These are phyloP conservation scores for Hyperopisus bebe DNA, from an alignment of 2,113 vertebrate genomes.

Conservation along the genomic window DNA sequence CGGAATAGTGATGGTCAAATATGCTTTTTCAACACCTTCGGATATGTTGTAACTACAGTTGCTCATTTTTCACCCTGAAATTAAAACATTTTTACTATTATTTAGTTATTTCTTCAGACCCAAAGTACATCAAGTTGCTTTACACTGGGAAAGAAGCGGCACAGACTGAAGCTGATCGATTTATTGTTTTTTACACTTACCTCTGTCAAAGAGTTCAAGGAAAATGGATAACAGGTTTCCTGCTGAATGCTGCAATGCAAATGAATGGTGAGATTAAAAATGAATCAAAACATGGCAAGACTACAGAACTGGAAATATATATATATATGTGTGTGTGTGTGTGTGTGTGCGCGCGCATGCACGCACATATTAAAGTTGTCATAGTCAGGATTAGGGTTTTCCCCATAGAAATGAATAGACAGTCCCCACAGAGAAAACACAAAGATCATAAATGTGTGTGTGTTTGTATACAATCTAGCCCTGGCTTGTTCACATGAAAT, in stretches of 20 bases:
- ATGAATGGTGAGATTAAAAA: not conserved
- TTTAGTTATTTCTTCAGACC: not conserved
- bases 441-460: no score
- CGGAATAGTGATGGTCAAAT: conserved; percentile 12
- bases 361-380: no score
- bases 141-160: not conserved
- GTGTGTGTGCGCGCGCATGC: no score
- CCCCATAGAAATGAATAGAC: no score
- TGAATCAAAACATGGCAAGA: not conserved
- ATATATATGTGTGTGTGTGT: not conserved
- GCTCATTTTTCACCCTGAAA: conserved; percentile 22
- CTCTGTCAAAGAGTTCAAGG: not conserved
- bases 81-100: not conserved
- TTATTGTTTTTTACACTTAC: not conserved
- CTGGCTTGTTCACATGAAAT: not conserved
- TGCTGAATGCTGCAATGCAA: not conserved
- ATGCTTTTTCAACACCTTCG: not conserved
- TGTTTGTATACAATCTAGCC: not conserved
- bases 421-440: no score
- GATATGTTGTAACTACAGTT: conserved; percentile 13
- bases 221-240: not conserved
- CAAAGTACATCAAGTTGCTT: not conserved
- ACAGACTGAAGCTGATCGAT: not conserved
- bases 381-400: no score
- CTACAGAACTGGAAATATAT: not conserved